Evolutionary conservation across 2,888 invertebrate species (phyloP), one percentile per base, ranked within the genome.

Genomic region (Terebella lapidaria): DNA sequence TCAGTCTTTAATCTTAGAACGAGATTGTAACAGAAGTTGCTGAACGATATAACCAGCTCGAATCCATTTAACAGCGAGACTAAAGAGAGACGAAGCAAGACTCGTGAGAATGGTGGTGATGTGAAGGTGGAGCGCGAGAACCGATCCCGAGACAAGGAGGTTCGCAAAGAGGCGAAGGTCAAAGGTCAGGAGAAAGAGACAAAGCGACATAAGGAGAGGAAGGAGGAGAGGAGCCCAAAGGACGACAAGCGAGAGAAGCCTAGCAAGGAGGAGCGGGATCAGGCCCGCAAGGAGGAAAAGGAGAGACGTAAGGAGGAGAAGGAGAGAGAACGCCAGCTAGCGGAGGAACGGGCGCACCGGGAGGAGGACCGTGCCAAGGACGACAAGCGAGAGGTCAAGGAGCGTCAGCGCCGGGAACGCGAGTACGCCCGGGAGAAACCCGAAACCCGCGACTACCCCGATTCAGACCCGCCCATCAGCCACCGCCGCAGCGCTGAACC

Each of bases 401-500:
- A 10, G 22, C 4, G 4, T 5, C 5, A 55, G 25, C 4, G 4
- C 15, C 29, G 35, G 22, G 35, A 24, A 30, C 4, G 26, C 10
- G 53, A 53, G 10, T 10, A 27, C 4, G 25, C 15, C 10, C 22
- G 45, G 22, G 3, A 55, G 5, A 20, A 42, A 29, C 49, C 67
- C 5, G 56, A 51, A 10, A 25, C n/a, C 0, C 53, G 67, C 42
- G 42, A 57, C 25, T 54, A 59, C 24, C 51, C 59, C 20, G 66
- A 59, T 5, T 56, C 66, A 46, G 67, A 63, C 2, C 62, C 64
- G 24, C 61, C 63, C 35, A 24, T 49, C 2, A 53, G 58, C 18
- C 64, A 64, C 35, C 64, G 65, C 35, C 71, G 64, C 54, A 74
- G 72, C 63, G 71, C 71, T 26, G 75, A 75, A 56, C 65, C 67